phyloP scores from a whole-genome alignment of 2,113 vertebrate genomes.

The Ovis canadensis region DNA sequence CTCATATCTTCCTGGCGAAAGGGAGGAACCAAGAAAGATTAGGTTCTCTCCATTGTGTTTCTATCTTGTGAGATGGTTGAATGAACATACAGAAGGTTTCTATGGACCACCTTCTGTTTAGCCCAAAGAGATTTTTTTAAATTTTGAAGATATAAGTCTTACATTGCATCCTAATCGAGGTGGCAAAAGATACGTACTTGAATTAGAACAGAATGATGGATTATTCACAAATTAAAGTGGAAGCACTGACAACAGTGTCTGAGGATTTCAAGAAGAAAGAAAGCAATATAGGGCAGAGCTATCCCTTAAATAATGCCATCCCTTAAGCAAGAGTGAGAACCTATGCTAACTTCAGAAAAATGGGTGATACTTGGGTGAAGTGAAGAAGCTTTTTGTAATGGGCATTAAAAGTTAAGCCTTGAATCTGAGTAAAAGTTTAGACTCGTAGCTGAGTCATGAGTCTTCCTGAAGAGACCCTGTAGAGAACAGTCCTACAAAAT shows the following conservation, averaged over 20 bases:
- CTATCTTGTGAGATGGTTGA: conserved; percentile 34
- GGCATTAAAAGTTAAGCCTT: neutral
- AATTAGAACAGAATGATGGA: neutral
- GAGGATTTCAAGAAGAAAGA: neutral
- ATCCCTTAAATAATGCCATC: neutral
- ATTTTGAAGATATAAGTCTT: neutral
- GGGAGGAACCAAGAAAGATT: conserved; percentile 76
- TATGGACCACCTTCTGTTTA: neutral
- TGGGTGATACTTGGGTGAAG: neutral
- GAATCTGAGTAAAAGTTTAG: neutral
- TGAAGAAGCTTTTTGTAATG: neutral
- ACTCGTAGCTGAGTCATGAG: neutral
- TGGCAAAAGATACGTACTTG: neutral
- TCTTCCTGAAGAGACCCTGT: neutral
- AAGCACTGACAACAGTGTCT: neutral
- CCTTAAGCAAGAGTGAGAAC: neutral
- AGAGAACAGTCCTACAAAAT: neutral
- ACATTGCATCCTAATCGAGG: neutral
- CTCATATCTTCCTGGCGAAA: conserved; percentile 85
- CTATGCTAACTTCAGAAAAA: neutral
- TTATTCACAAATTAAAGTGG: neutral
- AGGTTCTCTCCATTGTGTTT: conserved; percentile 53
- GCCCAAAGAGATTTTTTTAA: neutral
- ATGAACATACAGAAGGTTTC: neutral
- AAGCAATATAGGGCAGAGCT: neutral